Base-by-base conservation (phyloP, 1,140 invertebrate genomes). In the Amyelois transitella region DNA sequence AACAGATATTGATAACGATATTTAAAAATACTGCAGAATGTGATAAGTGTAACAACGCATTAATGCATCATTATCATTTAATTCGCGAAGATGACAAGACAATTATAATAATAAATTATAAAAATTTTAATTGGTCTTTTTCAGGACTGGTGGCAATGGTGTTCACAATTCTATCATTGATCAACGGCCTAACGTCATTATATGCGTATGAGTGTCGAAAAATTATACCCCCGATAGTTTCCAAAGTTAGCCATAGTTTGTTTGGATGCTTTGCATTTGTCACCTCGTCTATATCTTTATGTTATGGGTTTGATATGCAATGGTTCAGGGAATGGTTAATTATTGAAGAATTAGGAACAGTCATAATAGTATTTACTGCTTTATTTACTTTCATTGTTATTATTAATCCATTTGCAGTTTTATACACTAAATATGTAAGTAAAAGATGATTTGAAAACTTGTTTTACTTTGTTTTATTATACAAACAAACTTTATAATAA, bases 171-270 rank as follows among this genome's bases (percentile, higher is more conserved):
- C 32, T 63, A 8, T 62, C 55, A 22, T 51, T 74, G 0, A 18
- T 64, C 14, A 64, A 65, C 20, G 71, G 71, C 0, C 8, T 70
- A 0, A 45, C 59, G 10, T 62, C 65, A 1, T 45, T 64, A 10
- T 71, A 60, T 24, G 51, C 71, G 0, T 50, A 62, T 28, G 53
- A 68, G 18, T 22, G 68, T 5, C 52, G 63, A 3, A 53, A 28
- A 0, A 57, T 62, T 19, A 28, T 67, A 0, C 55, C 61, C 1
- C 43, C 12, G 0, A 60, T 43, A 21, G 18, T 66, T 8, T 65
- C 58, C n/a, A 73, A 67, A 51, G 38, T 69, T 5, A 55, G 43
- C 12, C 70, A 73, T 50, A 65, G 69, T 17, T 20, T 38, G 18
- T 55, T 69, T 24, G 70, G 66, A 19, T 49, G 19, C 8, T 45